Base-by-base conservation (phyloP, 2,888 invertebrate species). In the Prosapia bicincta region DNA sequence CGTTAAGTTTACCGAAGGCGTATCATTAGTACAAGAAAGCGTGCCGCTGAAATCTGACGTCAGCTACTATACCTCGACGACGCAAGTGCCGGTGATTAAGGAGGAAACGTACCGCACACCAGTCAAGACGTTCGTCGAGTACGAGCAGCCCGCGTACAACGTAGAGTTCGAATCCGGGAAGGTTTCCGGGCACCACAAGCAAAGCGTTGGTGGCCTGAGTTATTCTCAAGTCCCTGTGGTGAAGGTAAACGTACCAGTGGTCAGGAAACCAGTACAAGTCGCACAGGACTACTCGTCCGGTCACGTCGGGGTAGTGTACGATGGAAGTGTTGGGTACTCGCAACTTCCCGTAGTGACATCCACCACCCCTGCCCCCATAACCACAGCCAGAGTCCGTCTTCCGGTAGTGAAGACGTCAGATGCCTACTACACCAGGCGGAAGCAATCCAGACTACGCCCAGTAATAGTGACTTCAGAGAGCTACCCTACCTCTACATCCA, bases 381-480 rank as follows among this genome's bases (percentile, higher is more conserved):
- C 72, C 66, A 75, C 77, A 9, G 75, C 72, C n/a, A 66, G 73
- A 67, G 75, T 74, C 1, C 69, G 66, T 66, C 68, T 78, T 23
- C 78, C 75, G 20, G 70, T 73, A 3, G 66, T 73, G 7, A 72
- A 72, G 26, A 13, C 69, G 1, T 25, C 38, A 13, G 78, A 75
- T 25, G 79, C 78, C 0, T 80, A 80, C 66, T 79, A 79, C 69
- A 76, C 78, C 20, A 66, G 79, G 24, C 75, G 76, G 66, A 79
- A 79, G 32, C 79, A 80, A 75, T 78, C 78, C 15, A 75, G 76
- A 69, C 78, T 80, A 9, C 74, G 78, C n/a, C 80, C 80, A n/a
- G 78, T 79, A 5, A 25, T 77, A 6, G 77, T 78, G 9, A 77
- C 79, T 10, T 77, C 78, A 15, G 79, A 79, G 70, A 80, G 78